These are phyloP conservation scores for Limnephilus marmoratus DNA, from an alignment of 2,888 invertebrate genomes.

Conservation along the genomic window DNA sequence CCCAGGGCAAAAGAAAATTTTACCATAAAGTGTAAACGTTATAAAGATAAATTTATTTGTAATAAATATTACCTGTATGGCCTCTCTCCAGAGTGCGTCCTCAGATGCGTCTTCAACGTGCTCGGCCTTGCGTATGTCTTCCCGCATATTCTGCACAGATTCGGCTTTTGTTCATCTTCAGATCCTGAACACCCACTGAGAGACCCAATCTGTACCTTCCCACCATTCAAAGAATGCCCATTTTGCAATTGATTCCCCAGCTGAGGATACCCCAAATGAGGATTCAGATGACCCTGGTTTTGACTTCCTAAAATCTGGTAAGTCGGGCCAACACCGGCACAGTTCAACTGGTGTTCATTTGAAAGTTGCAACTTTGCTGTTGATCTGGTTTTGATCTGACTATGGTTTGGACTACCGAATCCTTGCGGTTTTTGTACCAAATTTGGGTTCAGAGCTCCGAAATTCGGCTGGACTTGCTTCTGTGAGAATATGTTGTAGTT, in stretches of 20 bases:
- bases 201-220: slow-evolving; percentile 72
- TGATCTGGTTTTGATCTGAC: slow-evolving; percentile 73
- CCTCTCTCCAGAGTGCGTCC: slow-evolving; percentile 97
- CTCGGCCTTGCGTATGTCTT: slow-evolving; percentile 98
- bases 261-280: slow-evolving; percentile 71
- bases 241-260: slow-evolving; percentile 54
- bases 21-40: not conserved
- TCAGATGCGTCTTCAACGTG: slow-evolving; percentile 96
- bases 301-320: slow-evolving; percentile 67
- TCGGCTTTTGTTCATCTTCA: slow-evolving; percentile 88
- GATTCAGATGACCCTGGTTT: slow-evolving; percentile 70
- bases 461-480: slow-evolving; percentile 72
- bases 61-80: slow-evolving; percentile 80
- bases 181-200: slow-evolving; percentile 76
- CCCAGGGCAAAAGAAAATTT: not conserved
- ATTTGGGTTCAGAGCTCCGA: slow-evolving; percentile 66
- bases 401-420: slow-evolving; percentile 67
- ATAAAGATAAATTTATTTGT: not conserved
- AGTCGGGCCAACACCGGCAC: slow-evolving; percentile 68
- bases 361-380: slow-evolving; percentile 73
- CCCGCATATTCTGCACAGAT: slow-evolving; percentile 95
- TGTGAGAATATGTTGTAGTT: slow-evolving; percentile 69
- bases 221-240: slow-evolving; percentile 61
- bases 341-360: slow-evolving; percentile 71
- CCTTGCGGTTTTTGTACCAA: slow-evolving; percentile 60